Conservation (phyloP, 1,140 invertebrate species). For the Pygmarrhopalites habei region DNA sequence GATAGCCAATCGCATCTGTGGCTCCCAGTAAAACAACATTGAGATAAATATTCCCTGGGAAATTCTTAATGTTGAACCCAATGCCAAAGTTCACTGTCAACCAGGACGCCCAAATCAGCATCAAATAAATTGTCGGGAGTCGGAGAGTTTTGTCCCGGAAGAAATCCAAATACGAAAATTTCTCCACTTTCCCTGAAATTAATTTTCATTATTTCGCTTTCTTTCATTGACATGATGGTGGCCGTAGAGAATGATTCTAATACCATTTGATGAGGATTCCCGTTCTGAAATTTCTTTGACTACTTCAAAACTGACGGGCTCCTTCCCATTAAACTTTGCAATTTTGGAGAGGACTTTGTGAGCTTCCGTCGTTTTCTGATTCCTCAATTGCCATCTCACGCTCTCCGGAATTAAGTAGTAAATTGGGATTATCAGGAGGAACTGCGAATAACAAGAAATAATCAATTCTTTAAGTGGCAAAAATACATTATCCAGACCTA, state of each 20-base stretch:
- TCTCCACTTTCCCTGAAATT: not conserved
- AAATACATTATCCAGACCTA: no score
- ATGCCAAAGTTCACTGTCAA: conserved; percentile 29
- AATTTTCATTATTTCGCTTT: not conserved
- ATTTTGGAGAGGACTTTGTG: conserved; percentile 28
- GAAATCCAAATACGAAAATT: conserved; percentile 30
- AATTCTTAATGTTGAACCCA: conserved; percentile 35
- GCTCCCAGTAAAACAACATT: conserved; percentile 26
- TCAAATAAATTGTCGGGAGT: conserved; percentile 15
- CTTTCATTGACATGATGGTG: no score
- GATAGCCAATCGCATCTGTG: conserved; percentile 25
- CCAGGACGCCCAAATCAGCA: conserved; percentile 27
- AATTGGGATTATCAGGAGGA: no score
- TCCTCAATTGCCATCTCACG: conserved; percentile 30
- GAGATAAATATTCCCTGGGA: conserved; percentile 25
- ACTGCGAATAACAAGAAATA: no score
- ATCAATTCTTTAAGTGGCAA: no score
- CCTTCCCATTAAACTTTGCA: conserved; percentile 26
- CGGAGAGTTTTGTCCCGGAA: conserved; percentile 17
- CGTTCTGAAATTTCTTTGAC: conserved; percentile 12
- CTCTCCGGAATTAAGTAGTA: conserved; percentile 31
- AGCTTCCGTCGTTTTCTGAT: conserved; percentile 26
- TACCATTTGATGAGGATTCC: no score
- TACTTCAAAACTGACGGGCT: not conserved
- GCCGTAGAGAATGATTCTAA: no score